A percentile compares a stretch with the other conserved stretches of the same genome.
Conservation (phyloP, 2,797 vertebrate species). For the Lerista edwardsae region DNA sequence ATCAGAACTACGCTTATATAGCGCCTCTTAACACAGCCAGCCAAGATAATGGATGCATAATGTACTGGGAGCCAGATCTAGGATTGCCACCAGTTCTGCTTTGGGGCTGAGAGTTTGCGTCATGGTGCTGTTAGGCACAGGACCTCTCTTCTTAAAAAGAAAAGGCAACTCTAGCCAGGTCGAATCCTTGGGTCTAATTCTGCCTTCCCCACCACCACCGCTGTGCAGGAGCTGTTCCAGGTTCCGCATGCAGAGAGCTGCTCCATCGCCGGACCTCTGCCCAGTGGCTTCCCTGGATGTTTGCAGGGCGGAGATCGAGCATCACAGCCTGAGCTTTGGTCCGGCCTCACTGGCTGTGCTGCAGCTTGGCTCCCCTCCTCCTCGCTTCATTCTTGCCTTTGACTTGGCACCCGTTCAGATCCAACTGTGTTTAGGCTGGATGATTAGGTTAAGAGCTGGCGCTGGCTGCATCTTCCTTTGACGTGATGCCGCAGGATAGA, state of each 20-base stretch:
- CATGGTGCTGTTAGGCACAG: too few species aligned
- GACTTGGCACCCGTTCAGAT: not conserved
- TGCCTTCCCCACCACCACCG: too few species aligned
- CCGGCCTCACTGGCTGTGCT: not conserved
- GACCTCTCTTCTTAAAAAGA: too few species aligned
- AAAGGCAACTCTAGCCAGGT: too few species aligned
- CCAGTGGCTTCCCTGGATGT: not conserved
- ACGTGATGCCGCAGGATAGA: not conserved
- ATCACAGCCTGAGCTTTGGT: not conserved
- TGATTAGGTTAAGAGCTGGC: constrained; percentile 5
- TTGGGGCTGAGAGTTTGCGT: too few species aligned
- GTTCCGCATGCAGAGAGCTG: too few species aligned
- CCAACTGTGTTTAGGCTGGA: not conserved
- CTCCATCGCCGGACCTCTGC: not conserved
- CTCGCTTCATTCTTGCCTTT: not conserved
- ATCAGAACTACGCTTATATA: too few species aligned
- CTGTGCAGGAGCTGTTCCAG: not conserved
- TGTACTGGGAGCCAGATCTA: too few species aligned
- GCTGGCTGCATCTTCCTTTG: not conserved
- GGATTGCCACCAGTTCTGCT: too few species aligned
- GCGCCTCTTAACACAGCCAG: too few species aligned
- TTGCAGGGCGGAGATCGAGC: not conserved
- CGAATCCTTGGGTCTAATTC: too few species aligned
- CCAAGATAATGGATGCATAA: too few species aligned
- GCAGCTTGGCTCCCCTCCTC: not conserved